Percentiles rank a stretch among this genome's conserved stretches.
Evolutionary conservation across 64 coral and sea anemone genomes (phyloP).

Genomic region (Montipora cactus): DNA sequence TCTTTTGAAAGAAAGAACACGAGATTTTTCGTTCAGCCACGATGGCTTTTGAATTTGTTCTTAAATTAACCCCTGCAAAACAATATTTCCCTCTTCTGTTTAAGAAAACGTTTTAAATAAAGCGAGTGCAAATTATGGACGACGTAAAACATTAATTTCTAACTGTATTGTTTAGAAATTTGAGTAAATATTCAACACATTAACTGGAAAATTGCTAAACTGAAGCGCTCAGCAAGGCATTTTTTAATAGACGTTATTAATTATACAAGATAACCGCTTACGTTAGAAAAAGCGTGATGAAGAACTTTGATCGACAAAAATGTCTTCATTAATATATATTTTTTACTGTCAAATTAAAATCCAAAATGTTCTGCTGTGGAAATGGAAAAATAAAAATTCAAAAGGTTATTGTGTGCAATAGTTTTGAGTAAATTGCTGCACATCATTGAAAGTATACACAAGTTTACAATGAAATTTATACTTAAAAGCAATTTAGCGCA

Average conservation of each 20-base stretch:
- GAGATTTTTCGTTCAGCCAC: neutral
- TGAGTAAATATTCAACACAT: neutral
- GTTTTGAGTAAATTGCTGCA: too few species aligned
- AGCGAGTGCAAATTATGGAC: neutral
- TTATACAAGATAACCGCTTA: too few species aligned
- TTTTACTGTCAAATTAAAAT: too few species aligned
- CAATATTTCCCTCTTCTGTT: neutral
- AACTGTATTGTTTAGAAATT: neutral
- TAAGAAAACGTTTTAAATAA: neutral
- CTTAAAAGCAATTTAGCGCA: too few species aligned
- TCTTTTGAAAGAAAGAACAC: slow-evolving; percentile 18
- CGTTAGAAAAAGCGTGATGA: neutral
- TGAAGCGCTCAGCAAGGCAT: neutral
- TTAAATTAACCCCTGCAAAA: neutral
- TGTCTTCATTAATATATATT: too few species aligned
- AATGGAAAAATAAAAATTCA: too few species aligned
- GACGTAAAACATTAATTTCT: neutral
- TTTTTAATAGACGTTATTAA: neutral
- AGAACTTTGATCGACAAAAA: neutral
- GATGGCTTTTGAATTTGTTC: slow-evolving; percentile 46
- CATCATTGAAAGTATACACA: too few species aligned
- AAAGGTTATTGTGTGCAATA: too few species aligned
- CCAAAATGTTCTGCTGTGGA: too few species aligned
- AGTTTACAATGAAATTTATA: too few species aligned
- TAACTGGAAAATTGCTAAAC: neutral